Evolutionary conservation across 2,797 vertebrate species (phyloP).

Genomic region (Mus caroli): DNA sequence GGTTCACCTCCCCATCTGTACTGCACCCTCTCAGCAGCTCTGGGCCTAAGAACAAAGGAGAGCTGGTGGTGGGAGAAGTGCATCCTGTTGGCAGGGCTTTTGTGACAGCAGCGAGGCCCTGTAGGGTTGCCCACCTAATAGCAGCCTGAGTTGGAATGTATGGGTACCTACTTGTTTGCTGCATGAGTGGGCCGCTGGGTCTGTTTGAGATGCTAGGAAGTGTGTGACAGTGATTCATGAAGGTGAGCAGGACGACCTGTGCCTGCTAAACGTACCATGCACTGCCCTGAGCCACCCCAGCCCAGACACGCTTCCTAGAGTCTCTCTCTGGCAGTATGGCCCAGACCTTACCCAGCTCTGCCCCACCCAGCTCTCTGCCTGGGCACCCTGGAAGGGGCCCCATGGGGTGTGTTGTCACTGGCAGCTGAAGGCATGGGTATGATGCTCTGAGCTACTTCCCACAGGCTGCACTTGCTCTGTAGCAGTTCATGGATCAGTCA

Average conservation of each 20-base stretch:
- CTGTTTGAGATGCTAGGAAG: neutral
- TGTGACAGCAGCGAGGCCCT: neutral
- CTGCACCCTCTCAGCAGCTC: neutral
- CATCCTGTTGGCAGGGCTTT: neutral
- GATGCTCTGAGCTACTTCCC: accelerated
- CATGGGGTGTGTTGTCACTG: neutral
- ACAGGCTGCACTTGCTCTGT: neutral
- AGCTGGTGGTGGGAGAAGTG: neutral
- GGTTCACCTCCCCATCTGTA: slow-evolving; percentile 40
- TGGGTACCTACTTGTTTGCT: neutral
- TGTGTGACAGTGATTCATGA: neutral
- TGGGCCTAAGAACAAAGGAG: slow-evolving; percentile 49
- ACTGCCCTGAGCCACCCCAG: neutral
- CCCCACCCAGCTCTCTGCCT: neutral
- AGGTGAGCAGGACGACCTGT: neutral
- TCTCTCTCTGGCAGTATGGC: neutral
- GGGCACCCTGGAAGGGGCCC: too few species aligned
- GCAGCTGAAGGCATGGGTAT: accelerated
- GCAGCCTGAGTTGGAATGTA: neutral
- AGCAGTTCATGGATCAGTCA: accelerated
- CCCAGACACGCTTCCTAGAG: accelerated
- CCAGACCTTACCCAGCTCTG: accelerated
- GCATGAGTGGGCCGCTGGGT: neutral
- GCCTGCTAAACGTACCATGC: neutral
- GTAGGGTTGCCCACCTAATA: neutral